A percentile compares a stretch with the other conserved stretches of the same genome.
phyloP scores from a whole-genome alignment of 1,140 invertebrate species.

The Drosophila tani region DNA sequence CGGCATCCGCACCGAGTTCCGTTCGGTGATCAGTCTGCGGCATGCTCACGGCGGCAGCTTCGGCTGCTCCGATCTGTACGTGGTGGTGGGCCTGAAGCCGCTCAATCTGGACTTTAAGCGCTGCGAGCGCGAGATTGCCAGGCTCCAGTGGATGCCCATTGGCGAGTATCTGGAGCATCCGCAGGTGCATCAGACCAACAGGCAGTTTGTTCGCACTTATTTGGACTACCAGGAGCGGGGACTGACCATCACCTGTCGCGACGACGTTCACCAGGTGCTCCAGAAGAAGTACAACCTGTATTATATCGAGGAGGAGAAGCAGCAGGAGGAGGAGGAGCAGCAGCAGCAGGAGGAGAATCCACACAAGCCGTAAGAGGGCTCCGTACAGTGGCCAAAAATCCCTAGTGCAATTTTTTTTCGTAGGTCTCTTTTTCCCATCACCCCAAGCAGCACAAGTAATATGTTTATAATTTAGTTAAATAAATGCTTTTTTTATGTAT shows the following conservation, averaged over 20 bases:
- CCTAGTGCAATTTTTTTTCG: constrained; percentile 33
- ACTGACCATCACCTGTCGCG: constrained; percentile 86
- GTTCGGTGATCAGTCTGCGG: constrained; percentile 91
- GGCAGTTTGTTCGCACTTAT: constrained; percentile 88
- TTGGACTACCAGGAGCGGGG: constrained; percentile 88
- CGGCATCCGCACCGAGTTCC: constrained; percentile 91
- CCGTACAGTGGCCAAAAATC: constrained; percentile 12
- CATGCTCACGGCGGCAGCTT: constrained; percentile 90
- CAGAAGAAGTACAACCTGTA: constrained; percentile 75
- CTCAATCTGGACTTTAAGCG: constrained; percentile 87
- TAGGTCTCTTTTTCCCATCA: background rate
- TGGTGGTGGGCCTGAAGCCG: constrained; percentile 91
- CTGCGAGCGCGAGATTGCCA: constrained; percentile 91
- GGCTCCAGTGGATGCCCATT: constrained; percentile 93
- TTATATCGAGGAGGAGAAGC: constrained; percentile 37
- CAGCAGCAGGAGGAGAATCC: background rate
- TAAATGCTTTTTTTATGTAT: constrained; percentile 10
- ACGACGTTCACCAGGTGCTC: constrained; percentile 67
- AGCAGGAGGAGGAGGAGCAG: background rate
- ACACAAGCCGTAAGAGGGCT: background rate
- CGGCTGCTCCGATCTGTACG: constrained; percentile 94
- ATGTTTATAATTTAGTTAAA: constrained; percentile 29
- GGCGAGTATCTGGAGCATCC: constrained; percentile 90
- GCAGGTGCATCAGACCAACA: constrained; percentile 91
- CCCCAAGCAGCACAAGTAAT: constrained; percentile 14